Conservation (phyloP, 2,888 invertebrate genomes). For the Pachycephus smyrnensis region DNA sequence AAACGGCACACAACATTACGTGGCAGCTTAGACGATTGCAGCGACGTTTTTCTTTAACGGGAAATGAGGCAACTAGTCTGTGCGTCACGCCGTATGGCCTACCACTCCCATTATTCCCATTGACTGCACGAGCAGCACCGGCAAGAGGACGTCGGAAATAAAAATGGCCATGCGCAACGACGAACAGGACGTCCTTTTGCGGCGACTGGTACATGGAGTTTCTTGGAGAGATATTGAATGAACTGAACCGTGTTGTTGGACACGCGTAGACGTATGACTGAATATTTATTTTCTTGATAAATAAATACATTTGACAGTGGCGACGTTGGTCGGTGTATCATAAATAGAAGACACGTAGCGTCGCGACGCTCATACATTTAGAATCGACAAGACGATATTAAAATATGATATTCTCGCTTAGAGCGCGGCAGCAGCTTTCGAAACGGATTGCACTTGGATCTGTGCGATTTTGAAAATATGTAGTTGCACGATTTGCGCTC, state of each 20-base stretch:
- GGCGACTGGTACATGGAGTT: not conserved
- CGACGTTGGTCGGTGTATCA: not conserved
- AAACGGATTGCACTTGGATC: not conserved
- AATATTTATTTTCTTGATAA: constrained; percentile 6
- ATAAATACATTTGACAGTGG: constrained; percentile 5
- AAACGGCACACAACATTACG: constrained; percentile 64
- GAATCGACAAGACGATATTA: not conserved
- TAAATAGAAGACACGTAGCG: constrained; percentile 4
- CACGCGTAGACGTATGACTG: not conserved
- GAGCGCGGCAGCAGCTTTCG: not conserved
- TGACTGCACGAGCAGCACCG: not conserved
- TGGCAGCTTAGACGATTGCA: constrained; percentile 53
- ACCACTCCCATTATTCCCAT: not conserved
- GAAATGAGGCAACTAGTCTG: not conserved
- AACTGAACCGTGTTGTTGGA: not conserved
- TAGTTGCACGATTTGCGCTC: not conserved
- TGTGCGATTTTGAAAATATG: not conserved
- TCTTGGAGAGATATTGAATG: not conserved
- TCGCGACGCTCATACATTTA: not conserved
- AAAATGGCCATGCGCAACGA: not conserved
- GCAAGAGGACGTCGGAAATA: not conserved
- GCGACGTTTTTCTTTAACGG: constrained; percentile 35
- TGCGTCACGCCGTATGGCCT: not conserved
- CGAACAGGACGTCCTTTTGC: not conserved
- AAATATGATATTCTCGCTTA: not conserved